Evolutionary conservation across 2,113 vertebrate species (phyloP), one percentile per base, ranked within the genome.

Genomic region (Craseonycteris thonglongyai): DNA sequence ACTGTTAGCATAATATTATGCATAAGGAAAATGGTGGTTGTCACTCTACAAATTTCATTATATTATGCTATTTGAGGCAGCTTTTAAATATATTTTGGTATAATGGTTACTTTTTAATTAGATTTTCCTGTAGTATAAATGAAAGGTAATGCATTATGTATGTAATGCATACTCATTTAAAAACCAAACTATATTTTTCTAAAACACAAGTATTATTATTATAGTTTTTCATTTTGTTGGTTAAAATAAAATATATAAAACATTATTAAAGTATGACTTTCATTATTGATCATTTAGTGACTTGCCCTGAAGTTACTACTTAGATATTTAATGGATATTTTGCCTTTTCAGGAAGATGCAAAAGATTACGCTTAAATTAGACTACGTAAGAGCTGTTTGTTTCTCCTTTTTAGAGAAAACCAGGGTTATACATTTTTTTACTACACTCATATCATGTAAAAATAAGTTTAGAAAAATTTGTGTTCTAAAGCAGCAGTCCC

Each of bases 21-120:
- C 66, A 83, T 90, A 74, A 78, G 14, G 33, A 71, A 91, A 56
- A 15, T 90, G 19, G 10, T 90, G 10, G 19, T 33, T 88, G 38
- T 51, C 40, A 21, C 21, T 83, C 75, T 66, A 59, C 72, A 68
- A 69, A 8, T 51, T 87, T 87, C 54, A 93, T 35, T 26, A 63
- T 51, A 76, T 33, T 76, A 38, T 61, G 5, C 14, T n/a, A 93
- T 79, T 86, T 93, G 7, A 7, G 24, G 21, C 7, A 76, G 30
- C 38, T 94, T 91, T 96, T 83, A 90, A 88, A 47, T 71, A 26
- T 92, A 72, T 65, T 82, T 24, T 79, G 45, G 16, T 38, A 35
- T 38, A 68, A 28, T 90, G n/a, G n/a, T 92, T 90, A 38, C n/a
- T 83, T 96, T 94, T 93, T 63, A 94, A 95, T 92, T 83, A 87